Conservation (phyloP, 1,140 invertebrate genomes). For the Cotesia typhae region DNA sequence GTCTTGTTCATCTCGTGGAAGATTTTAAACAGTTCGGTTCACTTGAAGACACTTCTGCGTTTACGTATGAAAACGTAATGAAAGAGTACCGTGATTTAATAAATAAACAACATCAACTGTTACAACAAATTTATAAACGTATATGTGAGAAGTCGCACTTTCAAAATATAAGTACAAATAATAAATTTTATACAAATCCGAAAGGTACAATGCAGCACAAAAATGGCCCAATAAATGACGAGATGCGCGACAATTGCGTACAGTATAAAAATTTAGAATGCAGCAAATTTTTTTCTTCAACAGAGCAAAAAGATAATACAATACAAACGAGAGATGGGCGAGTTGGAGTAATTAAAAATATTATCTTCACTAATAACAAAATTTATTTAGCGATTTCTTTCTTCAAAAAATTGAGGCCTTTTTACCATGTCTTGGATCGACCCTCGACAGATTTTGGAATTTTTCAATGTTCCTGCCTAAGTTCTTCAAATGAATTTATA, state of each 20-base stretch:
- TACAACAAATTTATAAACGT: constrained; percentile 12
- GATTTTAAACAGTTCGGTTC: constrained; percentile 32
- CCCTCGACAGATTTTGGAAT: neutral
- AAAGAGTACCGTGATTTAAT: constrained; percentile 18
- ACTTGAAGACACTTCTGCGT: constrained; percentile 35
- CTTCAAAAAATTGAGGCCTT: neutral
- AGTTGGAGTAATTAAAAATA: neutral
- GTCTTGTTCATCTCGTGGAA: constrained; percentile 34
- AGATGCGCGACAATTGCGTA: neutral
- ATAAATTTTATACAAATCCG: neutral
- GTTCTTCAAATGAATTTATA: neutral
- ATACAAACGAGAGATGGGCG: neutral
- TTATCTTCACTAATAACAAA: neutral
- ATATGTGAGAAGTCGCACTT: neutral
- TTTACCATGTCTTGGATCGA: neutral
- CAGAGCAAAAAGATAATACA: neutral
- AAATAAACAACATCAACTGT: constrained; percentile 12
- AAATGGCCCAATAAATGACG: neutral
- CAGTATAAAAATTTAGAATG: neutral
- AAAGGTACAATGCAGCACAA: neutral
- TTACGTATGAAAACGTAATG: constrained; percentile 38
- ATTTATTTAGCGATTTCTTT: neutral
- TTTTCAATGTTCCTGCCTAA: neutral
- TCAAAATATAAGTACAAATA: neutral
- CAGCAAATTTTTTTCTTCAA: neutral